These are phyloP conservation scores for Dryoscopus gambensis DNA, from an alignment of 2,113 vertebrate species.

Conservation along the genomic window DNA sequence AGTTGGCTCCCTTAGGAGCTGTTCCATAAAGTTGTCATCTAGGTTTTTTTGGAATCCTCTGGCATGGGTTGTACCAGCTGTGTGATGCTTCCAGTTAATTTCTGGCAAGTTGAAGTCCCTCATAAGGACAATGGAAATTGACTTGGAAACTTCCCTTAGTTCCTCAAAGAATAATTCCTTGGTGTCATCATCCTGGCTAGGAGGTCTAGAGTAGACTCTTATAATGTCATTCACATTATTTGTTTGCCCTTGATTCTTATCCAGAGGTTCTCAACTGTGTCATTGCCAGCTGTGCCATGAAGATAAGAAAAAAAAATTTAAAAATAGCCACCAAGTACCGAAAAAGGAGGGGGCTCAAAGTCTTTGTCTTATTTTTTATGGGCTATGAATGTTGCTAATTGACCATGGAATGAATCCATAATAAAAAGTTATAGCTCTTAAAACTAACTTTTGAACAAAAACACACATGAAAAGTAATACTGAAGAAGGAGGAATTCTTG, in stretches of 20 bases:
- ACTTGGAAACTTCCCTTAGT: not conserved
- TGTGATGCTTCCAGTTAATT: not conserved
- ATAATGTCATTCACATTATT: not conserved
- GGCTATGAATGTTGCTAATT: not conserved
- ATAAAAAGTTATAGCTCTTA: not conserved
- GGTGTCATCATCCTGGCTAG: not conserved
- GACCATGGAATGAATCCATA: not conserved
- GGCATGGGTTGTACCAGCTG: not conserved
- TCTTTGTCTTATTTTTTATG: not conserved
- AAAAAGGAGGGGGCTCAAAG: not conserved
- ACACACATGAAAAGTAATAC: not conserved
- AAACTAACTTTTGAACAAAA: not conserved
- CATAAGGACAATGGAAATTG: not conserved
- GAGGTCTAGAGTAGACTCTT: not conserved
- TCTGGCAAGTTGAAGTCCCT: not conserved
- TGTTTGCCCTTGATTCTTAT: not conserved
- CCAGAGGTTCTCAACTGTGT: not conserved
- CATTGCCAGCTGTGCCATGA: not conserved
- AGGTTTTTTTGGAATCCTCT: not conserved
- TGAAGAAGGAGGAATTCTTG: not conserved
- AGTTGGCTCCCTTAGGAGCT: not conserved
- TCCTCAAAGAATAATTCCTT: not conserved
- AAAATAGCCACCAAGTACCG: not conserved
- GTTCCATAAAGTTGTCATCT: not conserved
- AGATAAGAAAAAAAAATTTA: not conserved